These are phyloP conservation scores for Motacilla tschutschensis DNA, from an alignment of 2,113 vertebrate species.

Conservation along the genomic window DNA sequence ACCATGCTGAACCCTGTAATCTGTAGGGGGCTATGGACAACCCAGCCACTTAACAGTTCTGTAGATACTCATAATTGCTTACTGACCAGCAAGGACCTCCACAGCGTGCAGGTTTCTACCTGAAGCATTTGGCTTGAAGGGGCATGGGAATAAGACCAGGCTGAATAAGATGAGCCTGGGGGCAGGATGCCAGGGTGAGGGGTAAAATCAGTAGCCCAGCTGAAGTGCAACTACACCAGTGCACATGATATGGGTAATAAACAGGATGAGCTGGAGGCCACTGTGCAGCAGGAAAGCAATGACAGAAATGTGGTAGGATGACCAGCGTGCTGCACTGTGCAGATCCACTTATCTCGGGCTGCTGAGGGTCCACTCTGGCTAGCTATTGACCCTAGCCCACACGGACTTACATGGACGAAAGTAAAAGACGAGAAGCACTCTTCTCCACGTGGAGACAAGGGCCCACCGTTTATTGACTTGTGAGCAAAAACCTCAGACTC, in stretches of 20 bases:
- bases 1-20: not conserved
- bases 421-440: too few species aligned
- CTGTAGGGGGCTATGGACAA: not conserved
- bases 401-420: too few species aligned
- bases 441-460: too few species aligned
- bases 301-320: not conserved
- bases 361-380: too few species aligned
- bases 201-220: not conserved
- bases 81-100: not conserved
- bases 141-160: not conserved
- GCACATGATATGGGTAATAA: not conserved
- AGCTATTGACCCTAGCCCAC: too few species aligned
- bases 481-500: too few species aligned
- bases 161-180: not conserved
- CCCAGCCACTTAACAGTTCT: not conserved
- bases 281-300: not conserved
- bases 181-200: rapidly evolving
- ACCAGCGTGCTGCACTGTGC: not conserved
- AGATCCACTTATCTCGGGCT: too few species aligned
- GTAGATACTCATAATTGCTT: not conserved
- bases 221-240: not conserved
- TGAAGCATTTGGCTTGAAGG: not conserved
- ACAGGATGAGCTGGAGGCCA: not conserved
- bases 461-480: too few species aligned
- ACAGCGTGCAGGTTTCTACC: not conserved